These are phyloP conservation scores for Phoenicopterus ruber DNA, from an alignment of 2,113 vertebrate genomes.

Conservation along the genomic window DNA sequence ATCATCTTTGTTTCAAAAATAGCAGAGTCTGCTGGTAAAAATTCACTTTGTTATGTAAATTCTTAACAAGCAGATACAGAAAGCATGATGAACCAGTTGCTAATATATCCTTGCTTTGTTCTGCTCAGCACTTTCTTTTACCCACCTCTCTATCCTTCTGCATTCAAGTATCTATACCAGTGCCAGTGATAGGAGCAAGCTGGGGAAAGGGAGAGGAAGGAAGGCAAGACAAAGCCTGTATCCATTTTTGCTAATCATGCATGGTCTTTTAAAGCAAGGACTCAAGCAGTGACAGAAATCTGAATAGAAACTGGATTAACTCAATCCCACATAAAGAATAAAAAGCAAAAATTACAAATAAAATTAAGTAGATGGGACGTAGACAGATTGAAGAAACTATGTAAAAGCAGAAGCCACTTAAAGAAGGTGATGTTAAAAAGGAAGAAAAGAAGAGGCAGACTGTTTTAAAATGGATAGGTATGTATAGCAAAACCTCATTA, in stretches of 20 bases:
- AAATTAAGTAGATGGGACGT: not conserved
- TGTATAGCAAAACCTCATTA: not conserved
- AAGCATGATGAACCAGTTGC: not conserved
- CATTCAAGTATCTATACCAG: not conserved
- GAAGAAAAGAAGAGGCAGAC: not conserved
- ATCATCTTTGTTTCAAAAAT: not conserved
- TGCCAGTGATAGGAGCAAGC: not conserved
- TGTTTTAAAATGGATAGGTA: not conserved
- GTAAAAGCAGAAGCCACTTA: not conserved
- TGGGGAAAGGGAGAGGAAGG: not conserved
- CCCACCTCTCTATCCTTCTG: not conserved
- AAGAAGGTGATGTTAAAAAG: not conserved
- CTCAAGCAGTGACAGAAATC: not conserved
- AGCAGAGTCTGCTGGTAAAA: not conserved
- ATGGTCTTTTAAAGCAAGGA: not conserved
- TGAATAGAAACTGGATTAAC: not conserved
- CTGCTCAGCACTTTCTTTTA: not conserved
- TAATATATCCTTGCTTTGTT: not conserved
- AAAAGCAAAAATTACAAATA: not conserved
- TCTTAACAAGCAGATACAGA: not conserved
- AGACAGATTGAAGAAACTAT: not conserved
- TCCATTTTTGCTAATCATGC: not conserved
- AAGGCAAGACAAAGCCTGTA: not conserved
- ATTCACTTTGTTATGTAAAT: not conserved
- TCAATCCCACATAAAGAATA: not conserved